A percentile compares a stretch with the other conserved stretches of the same genome.
Conservation (phyloP, 1,140 invertebrate species). For the Neomicropteryx cornuta region DNA sequence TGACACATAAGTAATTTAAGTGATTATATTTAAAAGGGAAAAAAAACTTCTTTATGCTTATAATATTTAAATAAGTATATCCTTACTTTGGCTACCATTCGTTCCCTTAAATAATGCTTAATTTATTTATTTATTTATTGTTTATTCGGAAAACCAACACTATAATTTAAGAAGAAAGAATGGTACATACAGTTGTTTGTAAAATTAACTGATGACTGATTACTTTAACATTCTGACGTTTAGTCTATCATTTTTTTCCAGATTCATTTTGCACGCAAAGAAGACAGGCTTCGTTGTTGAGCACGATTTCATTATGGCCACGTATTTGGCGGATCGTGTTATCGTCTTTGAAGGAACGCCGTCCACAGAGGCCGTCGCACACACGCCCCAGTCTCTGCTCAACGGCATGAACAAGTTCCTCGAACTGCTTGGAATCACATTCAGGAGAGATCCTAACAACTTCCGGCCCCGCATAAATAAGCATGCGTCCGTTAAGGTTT, state of each 20-base stretch:
- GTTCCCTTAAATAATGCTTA: conserved; percentile 1
- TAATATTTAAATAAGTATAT: too few species aligned
- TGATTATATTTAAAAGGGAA: too few species aligned
- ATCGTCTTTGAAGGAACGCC: conserved; percentile 97
- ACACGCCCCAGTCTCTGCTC: conserved; percentile 86
- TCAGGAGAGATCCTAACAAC: conserved; percentile 97
- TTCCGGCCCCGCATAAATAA: conserved; percentile 98
- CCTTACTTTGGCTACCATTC: neutral
- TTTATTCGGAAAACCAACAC: too few species aligned
- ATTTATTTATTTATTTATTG: too few species aligned
- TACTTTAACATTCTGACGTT: too few species aligned
- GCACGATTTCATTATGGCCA: conserved; percentile 99
- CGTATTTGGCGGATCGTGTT: conserved; percentile 96
- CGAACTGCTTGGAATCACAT: conserved; percentile 94
- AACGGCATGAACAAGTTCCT: conserved; percentile 98
- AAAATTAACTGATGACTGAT: too few species aligned
- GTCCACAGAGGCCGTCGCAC: conserved; percentile 78
- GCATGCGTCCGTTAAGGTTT: conserved; percentile 89
- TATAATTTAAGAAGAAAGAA: too few species aligned
- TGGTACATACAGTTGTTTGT: too few species aligned
- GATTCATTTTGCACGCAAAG: conserved; percentile 97
- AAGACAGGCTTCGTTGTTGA: conserved; percentile 99
- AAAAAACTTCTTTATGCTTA: too few species aligned
- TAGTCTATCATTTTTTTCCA: too few species aligned
- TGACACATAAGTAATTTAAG: too few species aligned